phyloP scores from a whole-genome alignment of 2,888 invertebrate genomes.

The Cephus pygmeus region DNA sequence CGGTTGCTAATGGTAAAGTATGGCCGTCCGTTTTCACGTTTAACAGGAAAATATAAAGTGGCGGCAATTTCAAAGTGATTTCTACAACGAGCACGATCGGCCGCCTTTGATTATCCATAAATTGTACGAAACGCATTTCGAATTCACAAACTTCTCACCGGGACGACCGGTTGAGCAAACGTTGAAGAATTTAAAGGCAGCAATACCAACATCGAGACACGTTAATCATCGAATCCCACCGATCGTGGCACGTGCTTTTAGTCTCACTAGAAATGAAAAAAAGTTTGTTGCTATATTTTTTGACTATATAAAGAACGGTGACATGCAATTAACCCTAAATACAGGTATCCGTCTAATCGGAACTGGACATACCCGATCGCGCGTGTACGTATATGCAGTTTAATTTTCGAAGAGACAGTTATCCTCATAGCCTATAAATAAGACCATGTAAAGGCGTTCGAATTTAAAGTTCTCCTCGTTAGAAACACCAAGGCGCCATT shows the following conservation, averaged over 20 bases:
- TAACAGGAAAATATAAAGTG: constrained; percentile 3
- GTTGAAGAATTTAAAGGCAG: neutral
- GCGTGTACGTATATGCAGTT: neutral
- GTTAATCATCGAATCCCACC: neutral
- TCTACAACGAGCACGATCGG: constrained; percentile 31
- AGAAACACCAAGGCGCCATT: neutral
- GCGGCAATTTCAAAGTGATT: constrained; percentile 38
- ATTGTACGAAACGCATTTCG: constrained; percentile 24
- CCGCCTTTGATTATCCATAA: constrained; percentile 47
- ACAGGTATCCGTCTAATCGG: neutral
- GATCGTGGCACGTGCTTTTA: neutral
- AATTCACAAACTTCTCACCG: neutral
- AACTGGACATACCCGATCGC: neutral
- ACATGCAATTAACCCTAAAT: neutral
- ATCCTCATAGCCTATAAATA: neutral
- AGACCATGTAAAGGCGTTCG: neutral
- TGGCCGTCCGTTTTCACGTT: neutral
- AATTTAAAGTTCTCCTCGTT: neutral
- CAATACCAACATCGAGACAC: neutral
- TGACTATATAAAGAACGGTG: neutral
- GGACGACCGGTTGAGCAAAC: neutral
- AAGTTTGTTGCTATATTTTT: neutral
- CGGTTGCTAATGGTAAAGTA: neutral
- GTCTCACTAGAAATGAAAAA: neutral
- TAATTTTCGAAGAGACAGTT: neutral